Conservation (phyloP, 2,888 invertebrate genomes). For the Gari tellinella region DNA sequence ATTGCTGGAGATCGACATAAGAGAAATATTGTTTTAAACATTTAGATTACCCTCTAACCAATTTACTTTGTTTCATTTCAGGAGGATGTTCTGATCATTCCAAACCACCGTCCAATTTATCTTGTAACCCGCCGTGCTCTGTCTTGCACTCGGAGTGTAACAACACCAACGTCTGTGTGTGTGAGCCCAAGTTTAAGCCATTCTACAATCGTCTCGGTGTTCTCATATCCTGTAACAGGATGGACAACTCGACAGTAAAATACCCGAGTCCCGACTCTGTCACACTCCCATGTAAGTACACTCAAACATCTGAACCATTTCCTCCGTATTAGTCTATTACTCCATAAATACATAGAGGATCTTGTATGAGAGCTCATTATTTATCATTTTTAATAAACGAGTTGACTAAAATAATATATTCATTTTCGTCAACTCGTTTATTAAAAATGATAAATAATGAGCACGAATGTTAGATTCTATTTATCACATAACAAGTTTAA, state of each 20-base stretch:
- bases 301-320: no score
- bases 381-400: no score
- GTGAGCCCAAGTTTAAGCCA: slow-evolving; percentile 62
- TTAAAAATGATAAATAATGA: no score
- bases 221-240: slow-evolving; percentile 67
- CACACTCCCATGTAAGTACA: slow-evolving; percentile 58
- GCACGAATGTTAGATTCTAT: no score
- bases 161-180: slow-evolving; percentile 74
- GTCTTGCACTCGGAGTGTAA: slow-evolving; percentile 69
- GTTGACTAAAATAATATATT: no score
- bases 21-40: not conserved
- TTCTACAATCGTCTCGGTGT: slow-evolving; percentile 59
- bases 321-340: no score
- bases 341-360: no score
- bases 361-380: no score
- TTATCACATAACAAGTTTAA: no score
- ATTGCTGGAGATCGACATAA: no score
- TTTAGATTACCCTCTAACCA: not conserved
- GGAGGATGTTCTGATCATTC: slow-evolving; percentile 84
- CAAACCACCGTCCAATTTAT: slow-evolving; percentile 72
- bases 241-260: slow-evolving; percentile 57
- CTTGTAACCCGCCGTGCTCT: slow-evolving; percentile 77
- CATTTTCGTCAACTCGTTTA: no score
- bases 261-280: slow-evolving; percentile 44
- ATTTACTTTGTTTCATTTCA: slow-evolving; percentile 56